Conservation (phyloP, 2,888 invertebrate species). For the Tanypteryx hageni region DNA sequence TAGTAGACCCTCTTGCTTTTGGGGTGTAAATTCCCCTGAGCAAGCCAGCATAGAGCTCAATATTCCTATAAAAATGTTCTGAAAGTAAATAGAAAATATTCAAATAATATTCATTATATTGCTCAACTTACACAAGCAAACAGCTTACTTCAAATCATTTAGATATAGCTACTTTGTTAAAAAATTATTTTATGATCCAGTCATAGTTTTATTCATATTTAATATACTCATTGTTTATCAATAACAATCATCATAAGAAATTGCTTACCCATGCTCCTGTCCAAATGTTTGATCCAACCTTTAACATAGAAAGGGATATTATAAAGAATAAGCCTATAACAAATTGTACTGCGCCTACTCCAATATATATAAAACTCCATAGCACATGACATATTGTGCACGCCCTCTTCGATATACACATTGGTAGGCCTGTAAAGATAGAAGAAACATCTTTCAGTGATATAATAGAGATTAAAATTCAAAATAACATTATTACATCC, state of each 20-base stretch:
- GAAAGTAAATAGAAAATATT: constrained; percentile 69
- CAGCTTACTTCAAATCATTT: neutral
- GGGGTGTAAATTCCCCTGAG: constrained; percentile 74
- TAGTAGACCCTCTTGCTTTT: constrained; percentile 76
- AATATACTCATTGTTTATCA: neutral
- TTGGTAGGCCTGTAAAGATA: constrained; percentile 66
- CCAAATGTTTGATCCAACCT: constrained; percentile 76
- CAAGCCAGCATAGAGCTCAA: constrained; percentile 76
- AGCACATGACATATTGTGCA: constrained; percentile 74
- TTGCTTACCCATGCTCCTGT: constrained; percentile 77
- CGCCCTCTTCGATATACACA: constrained; percentile 70
- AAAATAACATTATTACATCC: too few relatives aligned
- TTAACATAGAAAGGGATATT: constrained; percentile 76
- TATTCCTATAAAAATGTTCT: constrained; percentile 77
- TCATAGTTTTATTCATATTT: neutral
- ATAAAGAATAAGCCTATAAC: constrained; percentile 77
- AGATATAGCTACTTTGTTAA: neutral
- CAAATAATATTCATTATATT: neutral
- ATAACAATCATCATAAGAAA: neutral
- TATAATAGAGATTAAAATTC: too few relatives aligned
- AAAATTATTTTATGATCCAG: neutral
- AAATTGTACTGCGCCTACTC: constrained; percentile 76
- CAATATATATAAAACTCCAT: constrained; percentile 76
- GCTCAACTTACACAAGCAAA: neutral
- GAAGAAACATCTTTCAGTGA: constrained; percentile 26